Base-by-base conservation (phyloP, 64 coral and sea anemone genomes). In the Catalaphyllia jardinei region DNA sequence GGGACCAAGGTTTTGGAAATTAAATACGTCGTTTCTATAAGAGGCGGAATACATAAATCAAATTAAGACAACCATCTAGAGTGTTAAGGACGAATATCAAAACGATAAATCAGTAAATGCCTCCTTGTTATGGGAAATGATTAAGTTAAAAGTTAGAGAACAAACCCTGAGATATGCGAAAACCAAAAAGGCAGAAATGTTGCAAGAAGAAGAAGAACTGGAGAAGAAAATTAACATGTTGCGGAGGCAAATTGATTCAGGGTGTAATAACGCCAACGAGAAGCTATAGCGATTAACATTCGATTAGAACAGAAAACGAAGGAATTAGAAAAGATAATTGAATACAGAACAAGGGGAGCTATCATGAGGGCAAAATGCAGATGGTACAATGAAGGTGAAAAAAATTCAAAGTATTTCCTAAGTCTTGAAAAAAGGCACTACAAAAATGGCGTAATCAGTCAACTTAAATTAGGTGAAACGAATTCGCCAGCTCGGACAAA, bases 61-160 rank as follows among this genome's bases (percentile, higher is more conserved):
- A 77, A 77, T 77, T 31, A 27, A 31, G 31, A 39, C 4, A 38
- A 77, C 74, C 17, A 77, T 77, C 31, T 1, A 77, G 39, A 12
- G 7, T 30, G 33, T 3, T 77, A 28, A 77, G 39, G 31, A 31
- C 17, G 25, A 31, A 39, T 30, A 77, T 39, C 69, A 72, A 31
- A 72, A 31, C 6, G 22, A 24, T 72, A 8, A 10, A 72, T 27
- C 29, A 14, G 29, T 31, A 31, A 54, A 54, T 54, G 24, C 69
- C 31, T 27, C 28, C 39, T 39, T 77, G 0, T 17, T 77, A 13
- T 77, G 74, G 74, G 74, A 77, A 77, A 77, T 77, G 74, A 31
- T 77, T 19, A 77, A 77, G 39, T 39, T 77, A 39, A 77, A 39
- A 61, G 59, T 82, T 60, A 82, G 79, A 82, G 79, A 82, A n/a